Base-by-base conservation (phyloP, 2,888 invertebrate species). In the Seira sanloemensis region DNA sequence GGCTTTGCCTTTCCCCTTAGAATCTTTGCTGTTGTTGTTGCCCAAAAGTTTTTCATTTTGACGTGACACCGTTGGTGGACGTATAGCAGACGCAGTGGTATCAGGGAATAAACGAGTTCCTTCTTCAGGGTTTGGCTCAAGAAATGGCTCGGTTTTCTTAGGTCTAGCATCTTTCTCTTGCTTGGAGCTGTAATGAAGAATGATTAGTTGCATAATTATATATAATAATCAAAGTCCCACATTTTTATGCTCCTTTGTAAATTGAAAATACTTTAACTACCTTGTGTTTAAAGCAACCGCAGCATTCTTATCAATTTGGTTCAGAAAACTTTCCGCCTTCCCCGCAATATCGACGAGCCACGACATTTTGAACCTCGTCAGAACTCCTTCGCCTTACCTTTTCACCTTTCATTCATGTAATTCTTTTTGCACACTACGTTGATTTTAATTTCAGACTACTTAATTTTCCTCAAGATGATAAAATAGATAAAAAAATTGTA, bases 331-430 rank as follows among this genome's bases (percentile, higher is more conserved):
- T 90, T 96, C 96, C 16, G 96, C 95, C 91, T 93, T 95, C 26
- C 94, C 95, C 83, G 95, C 95, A 78, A 95, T 92, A 85, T 94
- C 95, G 85, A 94, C 92, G 81, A 96, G 93, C 95, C 95, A 95
- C 87, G 95, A 93, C 94, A 95, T 95, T 37, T 50, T 81, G n/a
- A n/a, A n/a, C 26, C 58, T 21, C 2, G 26, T 16, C 58, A 18
- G 18, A n/a, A n/a, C n/a, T n/a, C n/a, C n/a, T n/a, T n/a, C n/a
- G n/a, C n/a, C n/a, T n/a, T n/a, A n/a, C n/a, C n/a, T n/a, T n/a
- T n/a, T n/a, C n/a, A n/a, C n/a, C n/a, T n/a, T n/a, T n/a, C n/a
- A n/a, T n/a, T n/a, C n/a, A n/a, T n/a, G n/a, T n/a, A n/a, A n/a
- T n/a, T n/a, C n/a, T n/a, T n/a, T n/a, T n/a, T n/a, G n/a, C n/a